These are phyloP conservation scores for Beris morrisii DNA, from an alignment of 2,888 invertebrate genomes.

Conservation along the genomic window DNA sequence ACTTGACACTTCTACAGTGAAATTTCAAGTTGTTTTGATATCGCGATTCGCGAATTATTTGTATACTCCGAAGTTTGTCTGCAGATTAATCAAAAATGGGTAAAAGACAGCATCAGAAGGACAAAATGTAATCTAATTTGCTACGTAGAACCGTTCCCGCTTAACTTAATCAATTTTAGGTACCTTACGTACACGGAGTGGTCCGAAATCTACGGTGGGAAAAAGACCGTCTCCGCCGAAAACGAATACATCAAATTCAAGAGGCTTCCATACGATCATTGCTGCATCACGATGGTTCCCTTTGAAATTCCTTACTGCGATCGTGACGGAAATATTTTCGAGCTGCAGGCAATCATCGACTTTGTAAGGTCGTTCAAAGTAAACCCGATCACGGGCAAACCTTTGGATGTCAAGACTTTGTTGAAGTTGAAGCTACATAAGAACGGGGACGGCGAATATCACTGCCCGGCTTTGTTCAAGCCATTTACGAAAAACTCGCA, in stretches of 20 bases:
- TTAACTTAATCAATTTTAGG: slow-evolving; percentile 56
- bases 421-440: slow-evolving; percentile 86
- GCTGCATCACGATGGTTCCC: slow-evolving; percentile 87
- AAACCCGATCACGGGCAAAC: slow-evolving; percentile 92
- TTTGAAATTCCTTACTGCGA: slow-evolving; percentile 93
- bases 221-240: slow-evolving; percentile 68
- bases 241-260: slow-evolving; percentile 82
- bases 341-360: slow-evolving; percentile 81
- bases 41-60: too few species aligned
- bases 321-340: slow-evolving; percentile 88
- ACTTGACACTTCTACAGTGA: too few species aligned
- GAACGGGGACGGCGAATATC: slow-evolving; percentile 74
- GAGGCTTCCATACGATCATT: slow-evolving; percentile 90
- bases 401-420: slow-evolving; percentile 78
- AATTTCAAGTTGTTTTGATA: too few species aligned
- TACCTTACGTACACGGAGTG: slow-evolving; percentile 86
- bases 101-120: slow-evolving; percentile 91
- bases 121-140: slow-evolving; percentile 73
- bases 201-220: slow-evolving; percentile 89
- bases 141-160: background rate
- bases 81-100: slow-evolving; percentile 68
- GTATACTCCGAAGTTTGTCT: too few species aligned
- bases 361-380: slow-evolving; percentile 89
- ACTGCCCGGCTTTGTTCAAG: slow-evolving; percentile 94
- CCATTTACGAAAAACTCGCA: slow-evolving; percentile 91